Conservation (phyloP, 2,888 invertebrate genomes). For the Lymantria monacha region DNA sequence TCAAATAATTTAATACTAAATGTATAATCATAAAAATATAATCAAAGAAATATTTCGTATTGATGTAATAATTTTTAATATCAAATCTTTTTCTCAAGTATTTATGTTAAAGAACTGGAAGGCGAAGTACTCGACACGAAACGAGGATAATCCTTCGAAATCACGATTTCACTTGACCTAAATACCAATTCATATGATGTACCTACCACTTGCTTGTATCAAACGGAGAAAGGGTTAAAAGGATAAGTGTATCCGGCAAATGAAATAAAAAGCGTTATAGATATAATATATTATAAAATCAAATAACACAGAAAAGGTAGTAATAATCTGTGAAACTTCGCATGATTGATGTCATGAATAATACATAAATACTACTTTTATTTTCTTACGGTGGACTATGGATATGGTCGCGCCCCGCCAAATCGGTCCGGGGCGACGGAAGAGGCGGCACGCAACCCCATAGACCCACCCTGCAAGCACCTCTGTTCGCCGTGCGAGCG, state of each 20-base stretch:
- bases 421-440: too few species aligned
- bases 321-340: too few species aligned
- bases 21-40: not conserved
- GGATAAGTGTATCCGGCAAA: not conserved
- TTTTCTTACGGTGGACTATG: too few species aligned
- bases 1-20: too few species aligned
- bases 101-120: constrained; percentile 7
- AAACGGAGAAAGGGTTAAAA: not conserved
- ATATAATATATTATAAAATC: not conserved
- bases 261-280: not conserved
- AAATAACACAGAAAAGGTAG: too few species aligned
- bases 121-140: constrained; percentile 15
- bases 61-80: not conserved
- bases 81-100: not conserved
- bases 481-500: too few species aligned
- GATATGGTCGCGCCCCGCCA: too few species aligned
- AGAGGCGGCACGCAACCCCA: too few species aligned
- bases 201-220: not conserved
- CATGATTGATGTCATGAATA: too few species aligned
- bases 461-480: too few species aligned
- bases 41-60: not conserved
- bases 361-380: too few species aligned
- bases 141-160: constrained; percentile 27
- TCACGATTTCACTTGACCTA: constrained; percentile 30
- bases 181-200: constrained; percentile 27